A percentile compares a stretch with the other conserved stretches of the same genome.
Evolutionary conservation across 2,113 vertebrate species (phyloP).

Genomic region (Girardinichthys multiradiatus): DNA sequence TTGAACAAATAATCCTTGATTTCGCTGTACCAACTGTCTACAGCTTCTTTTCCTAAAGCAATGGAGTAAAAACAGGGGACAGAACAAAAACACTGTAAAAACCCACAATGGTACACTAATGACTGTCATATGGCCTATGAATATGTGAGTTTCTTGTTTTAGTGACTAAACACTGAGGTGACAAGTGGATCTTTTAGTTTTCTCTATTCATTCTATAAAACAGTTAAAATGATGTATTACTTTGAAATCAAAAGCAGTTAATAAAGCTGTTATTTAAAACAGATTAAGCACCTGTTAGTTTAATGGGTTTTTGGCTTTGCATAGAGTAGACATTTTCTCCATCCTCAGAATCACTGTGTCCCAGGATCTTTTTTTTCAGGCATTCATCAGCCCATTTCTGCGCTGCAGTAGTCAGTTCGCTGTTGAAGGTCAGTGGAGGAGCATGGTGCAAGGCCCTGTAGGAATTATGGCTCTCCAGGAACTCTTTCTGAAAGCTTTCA

Average conservation of each 20-base stretch:
- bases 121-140: not conserved
- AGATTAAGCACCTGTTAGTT: conserved; percentile 48
- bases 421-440: conserved; percentile 33
- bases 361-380: not conserved
- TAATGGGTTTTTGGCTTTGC: conserved; percentile 21
- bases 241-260: not conserved
- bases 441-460: conserved; percentile 63
- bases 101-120: not conserved
- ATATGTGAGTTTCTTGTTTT: no score
- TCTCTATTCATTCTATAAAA: not conserved
- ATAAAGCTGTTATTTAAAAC: not conserved
- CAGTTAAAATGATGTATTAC: not conserved
- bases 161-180: no score
- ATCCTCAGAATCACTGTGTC: conserved; percentile 65
- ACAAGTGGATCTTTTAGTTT: no score
- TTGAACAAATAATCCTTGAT: conserved; percentile 69
- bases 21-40: conserved; percentile 72
- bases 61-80: not conserved
- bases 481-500: conserved; percentile 60
- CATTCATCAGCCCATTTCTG: conserved; percentile 77
- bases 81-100: not conserved
- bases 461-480: conserved; percentile 72
- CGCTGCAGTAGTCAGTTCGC: conserved; percentile 45
- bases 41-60: conserved; percentile 65
- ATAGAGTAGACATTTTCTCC: conserved; percentile 78